A percentile compares a stretch with the other conserved stretches of the same genome.
phyloP scores from a whole-genome alignment of 2,888 invertebrate genomes.

The Chelonus formosanus region DNA sequence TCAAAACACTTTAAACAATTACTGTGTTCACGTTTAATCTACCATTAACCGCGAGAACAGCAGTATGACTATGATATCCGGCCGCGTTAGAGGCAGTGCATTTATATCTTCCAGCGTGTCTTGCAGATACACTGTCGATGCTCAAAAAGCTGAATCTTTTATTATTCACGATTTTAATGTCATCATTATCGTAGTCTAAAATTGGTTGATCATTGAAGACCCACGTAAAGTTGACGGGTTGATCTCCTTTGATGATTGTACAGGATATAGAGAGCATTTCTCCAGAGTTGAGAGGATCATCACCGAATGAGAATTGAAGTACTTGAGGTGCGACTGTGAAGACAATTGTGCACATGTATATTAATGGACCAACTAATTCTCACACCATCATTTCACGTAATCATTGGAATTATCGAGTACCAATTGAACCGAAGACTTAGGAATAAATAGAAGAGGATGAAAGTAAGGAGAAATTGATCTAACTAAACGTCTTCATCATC shows the following conservation, averaged over 20 bases:
- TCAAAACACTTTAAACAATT: conserved; percentile 11
- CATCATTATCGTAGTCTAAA: conserved; percentile 63
- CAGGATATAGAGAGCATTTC: conserved; percentile 71
- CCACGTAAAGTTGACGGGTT: conserved; percentile 77
- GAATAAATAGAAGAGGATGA: conserved; percentile 24
- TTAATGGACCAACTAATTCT: neutral
- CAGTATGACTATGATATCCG: conserved; percentile 72
- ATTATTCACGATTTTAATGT: conserved; percentile 73
- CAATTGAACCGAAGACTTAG: conserved; percentile 14
- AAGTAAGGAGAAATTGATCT: conserved; percentile 6
- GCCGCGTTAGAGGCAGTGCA: conserved; percentile 76
- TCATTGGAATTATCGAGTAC: neutral
- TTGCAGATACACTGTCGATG: conserved; percentile 72
- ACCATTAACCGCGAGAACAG: conserved; percentile 76
- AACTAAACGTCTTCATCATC: conserved; percentile 7
- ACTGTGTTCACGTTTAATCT: conserved; percentile 49
- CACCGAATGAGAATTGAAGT: conserved; percentile 69
- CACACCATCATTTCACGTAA: neutral
- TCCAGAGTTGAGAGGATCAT: conserved; percentile 67
- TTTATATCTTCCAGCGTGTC: conserved; percentile 77
- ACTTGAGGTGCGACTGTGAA: conserved; percentile 70
- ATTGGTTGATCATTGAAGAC: conserved; percentile 73
- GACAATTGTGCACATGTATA: neutral
- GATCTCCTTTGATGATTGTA: conserved; percentile 72
- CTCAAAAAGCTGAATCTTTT: conserved; percentile 74